These are phyloP conservation scores for Ellobium chinense DNA, from an alignment of 2,888 invertebrate genomes.

Conservation along the genomic window DNA sequence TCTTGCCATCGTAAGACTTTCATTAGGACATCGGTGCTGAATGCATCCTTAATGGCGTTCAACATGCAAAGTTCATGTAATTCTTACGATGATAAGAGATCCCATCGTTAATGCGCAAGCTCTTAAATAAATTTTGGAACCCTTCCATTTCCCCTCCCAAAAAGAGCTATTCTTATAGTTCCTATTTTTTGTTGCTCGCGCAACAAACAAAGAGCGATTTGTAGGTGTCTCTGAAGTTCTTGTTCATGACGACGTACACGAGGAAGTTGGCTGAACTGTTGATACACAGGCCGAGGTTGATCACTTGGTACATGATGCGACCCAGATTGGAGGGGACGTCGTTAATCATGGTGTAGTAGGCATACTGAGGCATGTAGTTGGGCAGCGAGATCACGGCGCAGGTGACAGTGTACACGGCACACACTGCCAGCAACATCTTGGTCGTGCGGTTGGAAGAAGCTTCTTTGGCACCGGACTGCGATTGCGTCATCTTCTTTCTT, in stretches of 20 bases:
- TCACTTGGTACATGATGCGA: constrained; percentile 2
- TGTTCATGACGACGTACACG: constrained; percentile 15
- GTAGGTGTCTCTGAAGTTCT: constrained; percentile 16
- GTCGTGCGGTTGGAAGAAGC: neutral
- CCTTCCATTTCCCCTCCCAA: too few relatives aligned
- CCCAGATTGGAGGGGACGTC: neutral
- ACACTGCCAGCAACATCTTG: constrained; percentile 19
- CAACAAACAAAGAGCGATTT: neutral
- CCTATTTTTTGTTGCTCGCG: too few relatives aligned
- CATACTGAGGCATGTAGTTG: neutral
- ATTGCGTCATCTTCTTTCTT: neutral
- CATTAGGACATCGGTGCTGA: too few relatives aligned
- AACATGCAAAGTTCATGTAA: too few relatives aligned
- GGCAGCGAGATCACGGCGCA: neutral
- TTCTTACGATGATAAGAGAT: too few relatives aligned
- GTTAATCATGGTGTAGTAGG: neutral
- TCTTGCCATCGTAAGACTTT: too few relatives aligned
- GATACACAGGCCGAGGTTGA: neutral
- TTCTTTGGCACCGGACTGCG: neutral
- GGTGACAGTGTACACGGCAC: constrained; percentile 6
- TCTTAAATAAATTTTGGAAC: too few relatives aligned
- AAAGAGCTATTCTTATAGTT: too few relatives aligned
- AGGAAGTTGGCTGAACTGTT: constrained; percentile 33
- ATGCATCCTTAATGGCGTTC: too few relatives aligned
- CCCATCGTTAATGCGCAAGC: too few relatives aligned